These are phyloP conservation scores for Caranx ignobilis DNA, from an alignment of 2,113 vertebrate genomes.

Conservation along the genomic window DNA sequence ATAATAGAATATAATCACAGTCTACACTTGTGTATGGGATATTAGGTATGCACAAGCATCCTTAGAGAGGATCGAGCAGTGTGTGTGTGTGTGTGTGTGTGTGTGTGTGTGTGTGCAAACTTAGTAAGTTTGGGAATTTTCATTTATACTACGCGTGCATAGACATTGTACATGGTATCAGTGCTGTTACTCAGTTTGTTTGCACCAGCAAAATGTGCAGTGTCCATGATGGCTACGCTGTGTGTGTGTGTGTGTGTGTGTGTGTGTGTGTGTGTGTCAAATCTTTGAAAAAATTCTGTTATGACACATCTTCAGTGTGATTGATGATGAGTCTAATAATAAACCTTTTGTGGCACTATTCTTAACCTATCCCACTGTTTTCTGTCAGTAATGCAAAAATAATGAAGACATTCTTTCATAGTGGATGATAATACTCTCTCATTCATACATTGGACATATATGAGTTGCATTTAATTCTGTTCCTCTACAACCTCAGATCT, in stretches of 20 bases:
- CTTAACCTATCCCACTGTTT: constrained; percentile 26
- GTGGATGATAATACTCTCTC: constrained; percentile 51
- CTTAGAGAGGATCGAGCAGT: not conserved
- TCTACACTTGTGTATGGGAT: not conserved
- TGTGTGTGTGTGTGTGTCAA: not conserved
- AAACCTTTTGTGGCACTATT: constrained; percentile 23
- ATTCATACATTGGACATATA: constrained; percentile 66
- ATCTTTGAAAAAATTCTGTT: constrained; percentile 5
- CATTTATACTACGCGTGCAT: constrained; percentile 8
- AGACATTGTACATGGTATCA: constrained; percentile 8
- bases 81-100: constrained; percentile 16
- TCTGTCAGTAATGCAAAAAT: constrained; percentile 29
- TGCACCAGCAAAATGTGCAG: constrained; percentile 16
- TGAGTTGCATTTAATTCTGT: constrained; percentile 47
- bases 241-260: not conserved
- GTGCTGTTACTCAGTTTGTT: constrained; percentile 9
- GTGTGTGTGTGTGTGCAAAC: constrained; percentile 9
- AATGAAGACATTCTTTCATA: constrained; percentile 52
- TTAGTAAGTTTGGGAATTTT: constrained; percentile 2
- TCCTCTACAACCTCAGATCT: constrained; percentile 47
- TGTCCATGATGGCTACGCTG: not conserved
- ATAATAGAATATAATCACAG: not conserved
- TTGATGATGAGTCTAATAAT: not conserved
- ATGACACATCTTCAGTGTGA: not conserved
- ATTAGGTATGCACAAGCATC: not conserved